Evolutionary conservation across 2,113 vertebrate genomes (phyloP).

Genomic region (Gulo gulo): DNA sequence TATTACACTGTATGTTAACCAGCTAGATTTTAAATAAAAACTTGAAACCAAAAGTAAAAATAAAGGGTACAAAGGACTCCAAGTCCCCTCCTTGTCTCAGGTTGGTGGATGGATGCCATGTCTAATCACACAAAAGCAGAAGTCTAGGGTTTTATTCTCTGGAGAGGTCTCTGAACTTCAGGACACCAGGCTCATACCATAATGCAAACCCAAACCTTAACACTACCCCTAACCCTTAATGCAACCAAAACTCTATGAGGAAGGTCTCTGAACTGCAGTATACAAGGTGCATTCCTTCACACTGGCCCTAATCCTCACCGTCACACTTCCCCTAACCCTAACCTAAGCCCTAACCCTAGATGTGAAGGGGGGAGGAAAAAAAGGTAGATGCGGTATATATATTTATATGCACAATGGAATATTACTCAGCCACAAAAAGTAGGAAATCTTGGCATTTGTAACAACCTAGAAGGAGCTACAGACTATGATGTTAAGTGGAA

Average conservation of each 20-base stretch:
- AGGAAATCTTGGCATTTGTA: not conserved
- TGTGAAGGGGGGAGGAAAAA: not conserved
- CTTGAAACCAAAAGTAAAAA: not conserved
- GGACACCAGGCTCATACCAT: not conserved
- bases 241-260: not conserved
- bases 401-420: not conserved
- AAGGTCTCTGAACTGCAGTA: not conserved
- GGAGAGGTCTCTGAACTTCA: not conserved
- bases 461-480: not conserved
- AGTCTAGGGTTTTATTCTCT: not conserved
- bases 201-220: not conserved
- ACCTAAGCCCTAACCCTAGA: not conserved
- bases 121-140: not conserved
- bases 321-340: not conserved
- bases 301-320: not conserved
- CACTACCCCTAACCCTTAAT: not conserved
- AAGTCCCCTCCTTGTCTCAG: not conserved
- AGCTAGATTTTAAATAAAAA: not conserved
- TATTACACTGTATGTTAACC: not conserved
- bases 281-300: not conserved
- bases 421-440: not conserved
- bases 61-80: not conserved
- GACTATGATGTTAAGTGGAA: not conserved
- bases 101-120: not conserved
- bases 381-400: not conserved